Conservation (phyloP, 2,113 vertebrate species). For the Lophura nycthemera region DNA sequence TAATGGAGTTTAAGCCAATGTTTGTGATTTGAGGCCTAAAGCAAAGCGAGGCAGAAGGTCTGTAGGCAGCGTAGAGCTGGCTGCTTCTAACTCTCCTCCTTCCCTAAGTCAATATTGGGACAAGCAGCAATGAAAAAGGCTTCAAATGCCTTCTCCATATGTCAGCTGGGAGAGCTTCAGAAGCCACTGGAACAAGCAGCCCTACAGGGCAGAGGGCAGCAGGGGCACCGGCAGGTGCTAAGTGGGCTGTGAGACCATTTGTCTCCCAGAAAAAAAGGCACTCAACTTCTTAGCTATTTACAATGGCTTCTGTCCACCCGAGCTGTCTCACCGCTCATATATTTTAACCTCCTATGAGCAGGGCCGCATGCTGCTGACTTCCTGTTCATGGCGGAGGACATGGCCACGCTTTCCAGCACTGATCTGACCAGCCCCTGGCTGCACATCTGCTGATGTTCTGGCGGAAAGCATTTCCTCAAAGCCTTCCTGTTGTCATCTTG, state of each 20-base stretch:
- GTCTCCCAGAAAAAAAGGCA: conserved; percentile 12
- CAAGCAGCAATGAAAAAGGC: conserved; percentile 46
- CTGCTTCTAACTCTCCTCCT: conserved; percentile 31
- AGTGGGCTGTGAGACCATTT: conserved; percentile 51
- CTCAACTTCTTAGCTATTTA: conserved; percentile 22
- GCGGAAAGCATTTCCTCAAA: conserved; percentile 23
- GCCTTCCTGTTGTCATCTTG: conserved; percentile 20
- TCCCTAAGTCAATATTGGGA: conserved; percentile 68
- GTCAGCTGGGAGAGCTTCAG: not conserved
- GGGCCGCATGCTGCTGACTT: not conserved
- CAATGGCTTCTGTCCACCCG: conserved; percentile 8
- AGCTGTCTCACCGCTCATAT: not conserved
- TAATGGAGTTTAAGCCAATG: conserved; percentile 46
- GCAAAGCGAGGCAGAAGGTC: conserved; percentile 35
- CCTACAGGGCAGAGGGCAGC: conserved; percentile 52
- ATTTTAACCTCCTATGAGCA: not conserved
- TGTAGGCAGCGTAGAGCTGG: not conserved
- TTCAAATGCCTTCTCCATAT: too few species aligned
- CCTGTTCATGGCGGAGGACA: not conserved
- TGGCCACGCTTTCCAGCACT: not conserved
- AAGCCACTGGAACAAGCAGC: conserved; percentile 9
- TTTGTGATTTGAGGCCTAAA: conserved; percentile 36
- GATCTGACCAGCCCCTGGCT: not conserved
- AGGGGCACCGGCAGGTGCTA: conserved; percentile 56
- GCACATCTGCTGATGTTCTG: conserved; percentile 17